A percentile compares a stretch with the other conserved stretches of the same genome.
phyloP scores from a whole-genome alignment of 2,113 vertebrate species.

The Hippocampus guttulatus region DNA sequence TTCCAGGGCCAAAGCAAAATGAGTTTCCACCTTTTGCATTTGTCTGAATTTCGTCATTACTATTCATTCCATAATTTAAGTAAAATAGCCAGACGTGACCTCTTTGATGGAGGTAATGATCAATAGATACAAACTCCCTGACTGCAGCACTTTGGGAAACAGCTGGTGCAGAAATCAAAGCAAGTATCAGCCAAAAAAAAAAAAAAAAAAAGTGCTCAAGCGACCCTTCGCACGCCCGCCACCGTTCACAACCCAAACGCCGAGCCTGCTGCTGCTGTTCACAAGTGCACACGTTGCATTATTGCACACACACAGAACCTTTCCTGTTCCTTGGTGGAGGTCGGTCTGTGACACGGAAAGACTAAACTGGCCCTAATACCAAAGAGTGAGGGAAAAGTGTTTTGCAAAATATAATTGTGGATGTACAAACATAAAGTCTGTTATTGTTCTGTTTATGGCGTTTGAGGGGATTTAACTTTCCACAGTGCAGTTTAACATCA shows the following conservation, averaged over 20 bases:
- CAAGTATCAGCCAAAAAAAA: neutral
- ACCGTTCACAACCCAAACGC: neutral
- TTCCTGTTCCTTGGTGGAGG: constrained; percentile 13
- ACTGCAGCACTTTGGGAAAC: neutral
- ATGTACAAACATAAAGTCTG: constrained; percentile 39
- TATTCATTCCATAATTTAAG: neutral
- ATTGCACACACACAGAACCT: constrained; percentile 12
- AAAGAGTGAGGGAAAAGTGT: constrained; percentile 25
- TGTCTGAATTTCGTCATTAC: neutral
- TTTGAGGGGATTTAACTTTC: constrained; percentile 19
- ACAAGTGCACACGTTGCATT: constrained; percentile 5
- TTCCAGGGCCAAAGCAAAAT: neutral
- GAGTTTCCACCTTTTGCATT: neutral
- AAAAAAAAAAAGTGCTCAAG: neutral
- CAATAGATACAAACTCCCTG: constrained; percentile 2
- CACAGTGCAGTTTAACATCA: constrained; percentile 8
- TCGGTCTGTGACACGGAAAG: constrained; percentile 2
- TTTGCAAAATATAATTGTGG: constrained; percentile 39
- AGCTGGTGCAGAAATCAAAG: constrained; percentile 1
- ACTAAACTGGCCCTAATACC: constrained; percentile 13
- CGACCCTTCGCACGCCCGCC: neutral
- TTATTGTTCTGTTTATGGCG: constrained; percentile 43
- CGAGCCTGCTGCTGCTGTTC: neutral
- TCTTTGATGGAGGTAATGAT: constrained; percentile 3
- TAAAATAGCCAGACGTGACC: neutral